phyloP scores from a whole-genome alignment of 2,113 vertebrate species.

The Cyphomyrus discorhynchus region DNA sequence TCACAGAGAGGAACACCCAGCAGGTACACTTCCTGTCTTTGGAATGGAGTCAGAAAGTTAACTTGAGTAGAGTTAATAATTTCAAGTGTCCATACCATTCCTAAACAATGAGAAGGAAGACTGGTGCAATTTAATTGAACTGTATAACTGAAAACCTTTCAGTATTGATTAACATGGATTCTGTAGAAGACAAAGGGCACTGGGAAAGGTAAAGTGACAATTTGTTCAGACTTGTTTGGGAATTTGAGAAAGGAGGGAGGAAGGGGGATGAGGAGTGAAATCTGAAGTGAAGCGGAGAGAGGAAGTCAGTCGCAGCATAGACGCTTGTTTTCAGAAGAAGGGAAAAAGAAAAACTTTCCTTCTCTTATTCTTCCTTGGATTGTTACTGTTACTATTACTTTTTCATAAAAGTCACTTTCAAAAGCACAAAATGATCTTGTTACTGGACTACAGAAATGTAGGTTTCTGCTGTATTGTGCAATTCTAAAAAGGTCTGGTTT shows the following conservation, averaged over 20 bases:
- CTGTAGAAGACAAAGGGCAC: slow-evolving; percentile 34
- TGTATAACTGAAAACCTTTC: slow-evolving; percentile 15
- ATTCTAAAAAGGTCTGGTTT: slow-evolving; percentile 41
- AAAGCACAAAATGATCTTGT: slow-evolving; percentile 16
- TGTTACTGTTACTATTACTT: background rate
- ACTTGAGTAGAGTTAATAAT: slow-evolving; percentile 19
- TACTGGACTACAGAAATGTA: slow-evolving; percentile 33
- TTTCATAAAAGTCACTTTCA: slow-evolving; percentile 20
- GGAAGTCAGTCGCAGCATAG: slow-evolving; percentile 41
- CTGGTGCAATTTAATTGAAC: background rate
- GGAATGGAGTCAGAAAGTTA: slow-evolving; percentile 26
- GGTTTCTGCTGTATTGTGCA: slow-evolving; percentile 51
- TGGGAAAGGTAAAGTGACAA: slow-evolving; percentile 55
- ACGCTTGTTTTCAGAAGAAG: slow-evolving; percentile 35
- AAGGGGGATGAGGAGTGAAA: slow-evolving; percentile 38
- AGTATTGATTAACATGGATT: slow-evolving; percentile 24
- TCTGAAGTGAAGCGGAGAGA: background rate
- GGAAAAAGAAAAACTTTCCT: slow-evolving; percentile 3
- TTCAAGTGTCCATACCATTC: background rate
- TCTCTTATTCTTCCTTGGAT: background rate
- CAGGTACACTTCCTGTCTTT: slow-evolving; percentile 61
- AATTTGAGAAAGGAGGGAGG: slow-evolving; percentile 60
- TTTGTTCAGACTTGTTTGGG: slow-evolving; percentile 73
- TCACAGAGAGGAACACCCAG: slow-evolving; percentile 41
- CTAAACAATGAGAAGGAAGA: background rate